Evolutionary conservation across 2,113 vertebrate genomes (phyloP), one percentile per base, ranked within the genome.

Genomic region (Salvelinus alpinus): DNA sequence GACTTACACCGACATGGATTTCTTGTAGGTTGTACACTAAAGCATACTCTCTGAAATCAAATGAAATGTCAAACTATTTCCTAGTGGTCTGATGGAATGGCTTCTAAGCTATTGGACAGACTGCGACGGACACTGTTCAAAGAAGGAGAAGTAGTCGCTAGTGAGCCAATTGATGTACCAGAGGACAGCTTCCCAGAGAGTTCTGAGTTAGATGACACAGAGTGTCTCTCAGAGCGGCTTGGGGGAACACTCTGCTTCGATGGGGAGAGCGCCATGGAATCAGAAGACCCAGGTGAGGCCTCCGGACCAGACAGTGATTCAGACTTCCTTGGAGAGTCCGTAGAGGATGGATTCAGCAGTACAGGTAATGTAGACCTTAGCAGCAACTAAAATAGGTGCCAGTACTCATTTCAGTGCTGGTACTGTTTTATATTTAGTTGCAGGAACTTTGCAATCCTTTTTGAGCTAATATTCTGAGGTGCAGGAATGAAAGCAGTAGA

Each of bases 181-280:
- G 85, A 93, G 67, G 94, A 95, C 70, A 54, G 51, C 16, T 95
- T 80, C 66, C 93, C 92, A 1, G 95, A 97, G 89, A 96, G 93
- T 90, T 96, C 95, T 0, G 97, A 98, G 86, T 95, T 99, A 66
- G 96, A 98, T 70, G 97, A 99, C 72, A 94, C 95, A 0, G 97
- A 98, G 85, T 95, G 95, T 22, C 91, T 98, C 68, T 95, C 94
- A 0, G 94, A 96, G 0, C 93, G 95, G 0, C 94, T 98, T 7
- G 94, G 95, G 4, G 97, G 97, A 54, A 98, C 94, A 8, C 91
- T 98, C 75, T 95, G 96, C 87, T 96, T 98, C 64, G 95, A 92
- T n/a, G 86, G 80, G 87, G 88, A 80, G 3, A 91, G 47, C 3
- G n/a, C n/a, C 59, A 13, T 62, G 13, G 86, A 88, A 24, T 70